Base-by-base conservation (phyloP, 2,888 invertebrate species). In the Saturnia pavonia region DNA sequence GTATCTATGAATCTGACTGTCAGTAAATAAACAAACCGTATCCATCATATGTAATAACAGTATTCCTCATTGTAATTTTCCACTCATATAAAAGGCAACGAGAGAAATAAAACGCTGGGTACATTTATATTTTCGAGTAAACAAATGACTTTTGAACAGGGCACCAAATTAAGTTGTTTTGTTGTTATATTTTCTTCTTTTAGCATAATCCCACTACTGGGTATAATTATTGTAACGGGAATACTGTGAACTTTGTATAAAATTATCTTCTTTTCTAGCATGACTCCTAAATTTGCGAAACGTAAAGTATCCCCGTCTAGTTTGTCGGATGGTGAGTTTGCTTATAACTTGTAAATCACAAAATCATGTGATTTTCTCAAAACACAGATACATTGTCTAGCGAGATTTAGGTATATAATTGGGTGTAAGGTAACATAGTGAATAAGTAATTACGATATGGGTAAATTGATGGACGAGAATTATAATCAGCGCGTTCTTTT, bases 1-100 rank as follows among this genome's bases (percentile, higher is more conserved):
- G 2, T 14, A 27, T 60, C 25, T 60, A 60, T 60, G 57, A 60
- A 60, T 60, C 27, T 27, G 57, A 14, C 25, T 27, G 57, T 60
- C 57, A 27, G 27, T 60, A 60, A 60, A 60, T 60, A 60, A 60
- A 60, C 57, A 27, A 60, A 60, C 57, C 12, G 25, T 60, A 60
- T 60, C 57, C 57, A 60, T 60, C 57, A 60, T 60, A 60, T 60
- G 12, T 60, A 60, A 27, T 60, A 60, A 60, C 25, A 60, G 14
- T 27, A 60, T 60, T 60, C 14, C 57, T 60, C 57, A 60, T 60
- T 27, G 12, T 60, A 27, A 60, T 60, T 60, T 60, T 60, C 57
- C 57, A 60, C 57, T 60, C 57, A 27, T 60, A 60, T 60, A 60
- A 60, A 60, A 60, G 57, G 27, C 57, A 60, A 60, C 57, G 57